A percentile compares a stretch with the other conserved stretches of the same genome.
Conservation (phyloP, 2,888 invertebrate genomes). For the Pristionchus entomophagus region DNA sequence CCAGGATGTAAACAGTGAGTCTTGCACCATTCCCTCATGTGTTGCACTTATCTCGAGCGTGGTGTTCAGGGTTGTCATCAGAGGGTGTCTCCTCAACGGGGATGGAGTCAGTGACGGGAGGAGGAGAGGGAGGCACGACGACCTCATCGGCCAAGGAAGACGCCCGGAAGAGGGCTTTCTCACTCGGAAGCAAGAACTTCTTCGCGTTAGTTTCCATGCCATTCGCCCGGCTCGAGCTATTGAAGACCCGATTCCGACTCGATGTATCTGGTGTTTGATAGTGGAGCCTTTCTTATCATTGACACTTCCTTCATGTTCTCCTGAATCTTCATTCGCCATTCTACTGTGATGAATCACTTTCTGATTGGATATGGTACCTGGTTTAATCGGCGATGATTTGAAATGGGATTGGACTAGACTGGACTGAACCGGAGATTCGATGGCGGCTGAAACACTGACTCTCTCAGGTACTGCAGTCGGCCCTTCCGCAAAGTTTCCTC, state of each 20-base stretch:
- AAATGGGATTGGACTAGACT: too few relatives aligned
- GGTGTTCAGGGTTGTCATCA: background rate
- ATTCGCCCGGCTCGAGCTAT: too few relatives aligned
- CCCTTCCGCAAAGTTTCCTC: constrained; percentile 57
- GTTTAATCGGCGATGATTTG: too few relatives aligned
- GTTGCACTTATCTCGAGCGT: too few relatives aligned
- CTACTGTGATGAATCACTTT: too few relatives aligned
- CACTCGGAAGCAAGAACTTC: constrained; percentile 66
- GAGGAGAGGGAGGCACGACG: background rate
- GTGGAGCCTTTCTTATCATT: too few relatives aligned
- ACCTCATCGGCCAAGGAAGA: constrained; percentile 56
- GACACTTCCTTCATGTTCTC: background rate
- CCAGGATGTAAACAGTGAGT: background rate
- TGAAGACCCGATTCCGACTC: too few relatives aligned
- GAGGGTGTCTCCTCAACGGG: background rate
- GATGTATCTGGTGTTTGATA: too few relatives aligned
- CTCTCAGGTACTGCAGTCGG: constrained; percentile 51
- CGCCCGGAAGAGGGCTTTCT: constrained; percentile 66
- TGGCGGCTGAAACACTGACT: too few relatives aligned
- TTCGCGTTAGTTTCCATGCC: constrained; percentile 55
- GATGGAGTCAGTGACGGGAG: background rate
- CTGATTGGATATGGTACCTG: too few relatives aligned
- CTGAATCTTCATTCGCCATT: background rate
- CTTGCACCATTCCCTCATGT: background rate
- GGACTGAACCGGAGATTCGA: too few relatives aligned